Evolutionary conservation across 1,140 invertebrate genomes (phyloP).

Genomic region (Drosophila watanabei): DNA sequence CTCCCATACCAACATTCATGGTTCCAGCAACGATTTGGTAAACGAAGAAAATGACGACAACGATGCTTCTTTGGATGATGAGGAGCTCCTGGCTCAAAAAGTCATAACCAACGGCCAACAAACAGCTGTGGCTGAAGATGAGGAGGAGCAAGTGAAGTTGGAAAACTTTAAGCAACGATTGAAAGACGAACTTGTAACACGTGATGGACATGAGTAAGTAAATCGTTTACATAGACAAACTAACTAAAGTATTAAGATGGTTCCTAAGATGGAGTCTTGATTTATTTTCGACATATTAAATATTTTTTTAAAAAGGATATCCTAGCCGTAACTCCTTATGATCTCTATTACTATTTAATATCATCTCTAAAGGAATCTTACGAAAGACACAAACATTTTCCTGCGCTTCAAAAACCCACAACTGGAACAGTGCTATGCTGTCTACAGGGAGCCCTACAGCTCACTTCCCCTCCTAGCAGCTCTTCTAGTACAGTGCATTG

Average conservation of each 20-base stretch:
- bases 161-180: slow-evolving; percentile 91
- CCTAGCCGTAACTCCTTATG: not conserved
- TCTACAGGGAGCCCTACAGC: slow-evolving; percentile 89
- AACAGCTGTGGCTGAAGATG: slow-evolving; percentile 63
- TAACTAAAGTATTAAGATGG: no score
- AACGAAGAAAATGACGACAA: slow-evolving; percentile 49
- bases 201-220: slow-evolving; percentile 91
- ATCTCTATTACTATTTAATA: not conserved
- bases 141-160: slow-evolving; percentile 86
- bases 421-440: slow-evolving; percentile 89
- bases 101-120: slow-evolving; percentile 48
- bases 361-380: slow-evolving; percentile 87
- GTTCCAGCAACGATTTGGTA: slow-evolving; percentile 44
- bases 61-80: slow-evolving; percentile 69
- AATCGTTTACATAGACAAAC: not conserved
- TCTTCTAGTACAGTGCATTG: slow-evolving; percentile 88
- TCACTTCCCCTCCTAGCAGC: slow-evolving; percentile 89
- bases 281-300: no score
- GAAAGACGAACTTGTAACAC: slow-evolving; percentile 92
- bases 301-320: not conserved
- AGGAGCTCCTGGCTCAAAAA: slow-evolving; percentile 69
- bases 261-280: no score
- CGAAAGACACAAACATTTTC: slow-evolving; percentile 89
- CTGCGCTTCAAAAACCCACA: slow-evolving; percentile 89
- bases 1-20: slow-evolving; percentile 54